Base-by-base conservation (phyloP, 2,113 vertebrate genomes). In the Lycaon pictus region DNA sequence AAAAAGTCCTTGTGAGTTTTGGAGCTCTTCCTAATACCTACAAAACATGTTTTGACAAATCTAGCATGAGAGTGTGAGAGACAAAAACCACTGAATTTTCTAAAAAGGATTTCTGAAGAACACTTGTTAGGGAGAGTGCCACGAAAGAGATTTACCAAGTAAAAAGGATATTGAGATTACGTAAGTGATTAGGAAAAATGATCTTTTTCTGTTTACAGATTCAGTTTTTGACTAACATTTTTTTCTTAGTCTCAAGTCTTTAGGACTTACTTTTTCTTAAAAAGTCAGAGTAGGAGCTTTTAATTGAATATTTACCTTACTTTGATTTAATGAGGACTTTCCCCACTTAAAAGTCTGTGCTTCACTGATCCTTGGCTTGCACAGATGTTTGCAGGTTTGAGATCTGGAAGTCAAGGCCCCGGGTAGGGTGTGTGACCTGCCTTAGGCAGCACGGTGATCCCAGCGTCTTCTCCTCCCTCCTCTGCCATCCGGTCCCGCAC, bases 71-170 rank as follows among this genome's bases (percentile, higher is more conserved):
- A 19, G 29, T 27, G 11, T 55, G n/a, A n/a, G n/a, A 80, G 23
- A n/a, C 27, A 65, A 83, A 87, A 60, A 60, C 71, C 53, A 87
- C 58, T 51, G 74, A 77, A 51, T 96, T 97, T 97, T 93, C 48
- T 88, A 65, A 95, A 58, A 58, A 19, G 17, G n/a, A 11, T 72
- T 94, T 96, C 94, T 16, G 81, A 51, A 85, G 88, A 90, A 65
- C 32, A 53, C 0, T 63, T 80, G 56, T 88, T 82, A 8, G 0
- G n/a, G 12, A 89, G 23, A 93, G 72, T 8, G 23, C 16, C 35
- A 53, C 2, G 87, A 48, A 65, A 63, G 43, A 72, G 19, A 22
- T 89, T 55, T 82, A 43, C 48, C 2, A 53, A 43, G 37, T 74
- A 19, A 37, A 32, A 0, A 69, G 56, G 55, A 35, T 95, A 23